Conservation (phyloP, 2,113 vertebrate genomes). For the Laticauda laticaudata region DNA sequence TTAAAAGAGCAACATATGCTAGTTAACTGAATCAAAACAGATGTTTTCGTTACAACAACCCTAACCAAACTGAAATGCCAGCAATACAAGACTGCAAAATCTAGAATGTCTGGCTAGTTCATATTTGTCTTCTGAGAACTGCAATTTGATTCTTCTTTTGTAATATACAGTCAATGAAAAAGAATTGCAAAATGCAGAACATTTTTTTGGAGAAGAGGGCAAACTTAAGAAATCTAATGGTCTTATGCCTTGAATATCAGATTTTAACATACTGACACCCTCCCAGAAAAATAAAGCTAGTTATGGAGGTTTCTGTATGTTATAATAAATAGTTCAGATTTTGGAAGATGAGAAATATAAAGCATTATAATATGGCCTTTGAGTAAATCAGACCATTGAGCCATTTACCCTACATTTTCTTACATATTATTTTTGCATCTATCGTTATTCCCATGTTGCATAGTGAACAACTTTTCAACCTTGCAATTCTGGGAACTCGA, state of each 20-base stretch:
- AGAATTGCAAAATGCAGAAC: neutral
- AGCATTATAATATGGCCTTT: neutral
- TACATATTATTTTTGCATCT: neutral
- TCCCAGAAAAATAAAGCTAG: neutral
- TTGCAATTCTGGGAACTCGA: neutral
- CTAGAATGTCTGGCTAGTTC: neutral
- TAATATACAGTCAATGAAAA: neutral
- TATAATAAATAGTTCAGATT: neutral
- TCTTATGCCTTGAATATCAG: neutral
- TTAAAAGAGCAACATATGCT: neutral
- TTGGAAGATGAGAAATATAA: neutral
- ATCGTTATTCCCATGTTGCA: neutral
- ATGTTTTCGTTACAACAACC: neutral
- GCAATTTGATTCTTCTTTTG: neutral
- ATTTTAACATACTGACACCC: neutral
- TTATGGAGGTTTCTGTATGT: neutral
- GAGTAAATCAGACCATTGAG: neutral
- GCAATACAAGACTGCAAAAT: neutral
- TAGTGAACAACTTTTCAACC: neutral
- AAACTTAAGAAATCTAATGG: neutral
- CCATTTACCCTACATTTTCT: neutral
- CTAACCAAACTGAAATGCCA: neutral
- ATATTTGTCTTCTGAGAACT: neutral
- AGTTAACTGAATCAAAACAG: neutral
- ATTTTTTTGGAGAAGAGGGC: neutral